These are phyloP conservation scores for Cotesia congregata DNA, from an alignment of 2,888 invertebrate species.

Conservation along the genomic window DNA sequence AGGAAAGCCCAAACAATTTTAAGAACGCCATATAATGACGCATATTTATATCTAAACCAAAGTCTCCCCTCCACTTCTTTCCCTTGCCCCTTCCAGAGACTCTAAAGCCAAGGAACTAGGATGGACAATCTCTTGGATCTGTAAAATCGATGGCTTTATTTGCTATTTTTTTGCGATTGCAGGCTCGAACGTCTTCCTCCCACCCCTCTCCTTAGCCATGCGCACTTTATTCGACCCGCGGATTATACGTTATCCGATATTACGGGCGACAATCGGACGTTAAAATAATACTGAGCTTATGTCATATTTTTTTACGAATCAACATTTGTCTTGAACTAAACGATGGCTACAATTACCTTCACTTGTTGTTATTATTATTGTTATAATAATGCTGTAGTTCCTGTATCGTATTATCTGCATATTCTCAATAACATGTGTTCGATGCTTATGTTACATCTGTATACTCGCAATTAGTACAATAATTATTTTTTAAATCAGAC, in stretches of 20 bases:
- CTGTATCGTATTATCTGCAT: neutral
- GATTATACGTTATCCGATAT: neutral
- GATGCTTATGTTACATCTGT: too few species aligned
- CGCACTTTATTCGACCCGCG: neutral
- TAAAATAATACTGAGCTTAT: neutral
- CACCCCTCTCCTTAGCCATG: neutral
- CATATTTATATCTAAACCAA: too few species aligned
- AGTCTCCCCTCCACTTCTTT: too few species aligned
- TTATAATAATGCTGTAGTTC: neutral
- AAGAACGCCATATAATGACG: too few species aligned
- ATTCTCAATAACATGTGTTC: neutral
- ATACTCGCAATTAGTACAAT: too few species aligned
- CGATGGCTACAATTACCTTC: neutral
- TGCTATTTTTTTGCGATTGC: neutral
- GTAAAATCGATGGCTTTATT: constrained; percentile 1
- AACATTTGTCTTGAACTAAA: neutral
- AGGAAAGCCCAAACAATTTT: too few species aligned
- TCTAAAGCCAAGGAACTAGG: too few species aligned
- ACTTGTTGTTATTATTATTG: neutral
- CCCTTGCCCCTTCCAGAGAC: too few species aligned
- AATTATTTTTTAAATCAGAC: too few species aligned
- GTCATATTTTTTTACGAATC: neutral
- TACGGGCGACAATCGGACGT: neutral
- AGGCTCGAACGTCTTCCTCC: neutral
- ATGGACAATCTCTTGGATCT: neutral